Evolutionary conservation across 1,140 invertebrate species (phyloP), one percentile per base, ranked within the genome.

Genomic region (Agrilus planipennis): DNA sequence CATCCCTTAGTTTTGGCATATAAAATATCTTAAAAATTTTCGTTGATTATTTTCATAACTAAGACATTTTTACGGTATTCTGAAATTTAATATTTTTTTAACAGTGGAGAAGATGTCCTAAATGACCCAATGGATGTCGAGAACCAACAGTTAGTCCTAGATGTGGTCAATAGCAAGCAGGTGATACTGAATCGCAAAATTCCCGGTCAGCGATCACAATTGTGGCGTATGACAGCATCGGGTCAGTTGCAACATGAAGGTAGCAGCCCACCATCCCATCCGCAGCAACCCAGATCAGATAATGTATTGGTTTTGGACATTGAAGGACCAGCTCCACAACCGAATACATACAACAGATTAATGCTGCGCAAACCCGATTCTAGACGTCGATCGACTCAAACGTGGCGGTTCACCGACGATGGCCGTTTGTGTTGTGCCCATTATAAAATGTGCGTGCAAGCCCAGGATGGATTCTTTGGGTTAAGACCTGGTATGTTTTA

Each of bases 181-280:
- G 84, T 94, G 1, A 67, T 88, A 15, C 69, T 97, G 20, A 77
- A 74, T 17, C 69, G 76, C 30, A 93, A 93, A 61, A 80, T 90
- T 57, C 78, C 76, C 2, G 90, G 89, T 1, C 83, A 84, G 55
- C 73, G 92, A 43, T 81, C 79, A 0, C 93, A 98, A 62, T 61
- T 99, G n/a, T 99, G 94, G 94, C 69, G 89, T 15, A 87, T 94
- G 73, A 93, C 88, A 30, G 75, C 79, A 0, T 76, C 77, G 49
- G 86, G 87, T 2, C 81, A 90, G 63, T 64, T 99, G 20, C 82
- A 95, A 51, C 93, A 98, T 60, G 91, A 97, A 69, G 93, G 93
- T 44, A 85, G 83, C 46, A 76, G 72, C 12, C 73, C 75, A 7
- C 76, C 75, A 11, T 54, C 42, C 9, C 50, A 56, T 34, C 59